Evolutionary conservation across 2,888 invertebrate species (phyloP), one percentile per base, ranked within the genome.

Genomic region (Drosophila leonis): DNA sequence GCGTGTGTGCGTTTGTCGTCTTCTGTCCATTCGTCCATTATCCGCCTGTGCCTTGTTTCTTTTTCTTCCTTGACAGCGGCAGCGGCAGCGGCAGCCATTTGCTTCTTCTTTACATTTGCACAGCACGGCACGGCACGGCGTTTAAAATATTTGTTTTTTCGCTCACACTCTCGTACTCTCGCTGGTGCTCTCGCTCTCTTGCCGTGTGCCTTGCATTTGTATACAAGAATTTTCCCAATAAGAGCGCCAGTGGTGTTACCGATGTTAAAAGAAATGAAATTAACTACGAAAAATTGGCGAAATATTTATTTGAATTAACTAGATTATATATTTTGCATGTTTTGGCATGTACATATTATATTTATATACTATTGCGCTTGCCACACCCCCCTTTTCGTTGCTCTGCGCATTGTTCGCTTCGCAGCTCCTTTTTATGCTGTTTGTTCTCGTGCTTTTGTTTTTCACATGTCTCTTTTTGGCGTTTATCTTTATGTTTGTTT

Each of bases 401-500:
- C 70, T 59, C 42, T 70, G 77, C 78, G 75, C 75, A 78, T 70
- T 59, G 44, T 18, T 64, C 56, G 20, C 60, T 51, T 35, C 33
- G 1, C 20, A 24, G 57, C 35, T 72, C 65, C 61, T 63, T 66
- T 63, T 73, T 71, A 61, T 75, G 64, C 61, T 76, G 51, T 64
- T 71, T 78, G 54, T 66, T 60, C 60, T 70, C 65, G 65, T 74
- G 84, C 72, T 82, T 87, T 83, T 83, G 87, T 84, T 83, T 85
- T 85, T 83, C 65, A 72, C 73, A 71, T 74, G 81, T 71, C 83
- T 86, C 88, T 86, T 88, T 86, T 86, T 75, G 66, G 83, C 70
- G 76, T 87, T 84, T 84, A 84, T 84, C 88, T 86, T 88, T 78
- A 69, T 87, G 83, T 84, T 86, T 84, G 83, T 88, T 88, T 86